Percentiles rank a stretch among this genome's conserved stretches.
These are phyloP conservation scores for Acipenser ruthenus DNA, from an alignment of 2,797 vertebrate species.

Conservation along the genomic window DNA sequence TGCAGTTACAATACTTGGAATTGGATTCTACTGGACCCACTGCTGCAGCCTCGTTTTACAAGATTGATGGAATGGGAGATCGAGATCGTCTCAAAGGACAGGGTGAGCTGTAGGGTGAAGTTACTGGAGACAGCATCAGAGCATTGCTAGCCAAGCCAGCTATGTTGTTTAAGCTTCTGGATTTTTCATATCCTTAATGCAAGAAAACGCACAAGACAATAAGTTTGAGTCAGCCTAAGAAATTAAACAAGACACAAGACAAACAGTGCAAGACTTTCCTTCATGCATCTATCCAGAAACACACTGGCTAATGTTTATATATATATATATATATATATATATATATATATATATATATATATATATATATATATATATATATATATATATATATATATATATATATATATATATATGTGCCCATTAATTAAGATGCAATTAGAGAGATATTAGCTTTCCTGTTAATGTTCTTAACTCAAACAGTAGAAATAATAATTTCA, in stretches of 20 bases:
- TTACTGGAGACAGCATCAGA: constrained; percentile 85
- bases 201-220: constrained; percentile 71
- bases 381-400: too few relatives aligned
- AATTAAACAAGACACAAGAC: constrained; percentile 66
- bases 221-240: constrained; percentile 71
- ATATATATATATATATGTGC: too few relatives aligned
- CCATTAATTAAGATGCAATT: constrained; percentile 9
- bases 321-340: background rate
- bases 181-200: constrained; percentile 92
- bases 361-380: too few relatives aligned
- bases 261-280: constrained; percentile 59
- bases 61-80: constrained; percentile 88
- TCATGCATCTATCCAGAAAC: constrained; percentile 13
- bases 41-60: constrained; percentile 66
- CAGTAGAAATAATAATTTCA: background rate
- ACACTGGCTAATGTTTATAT: too few relatives aligned
- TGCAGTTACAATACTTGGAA: constrained; percentile 43
- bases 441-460: background rate
- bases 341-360: too few relatives aligned
- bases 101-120: constrained; percentile 87
- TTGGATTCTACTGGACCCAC: constrained; percentile 41
- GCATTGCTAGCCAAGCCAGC: constrained; percentile 80
- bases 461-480: constrained; percentile 1
- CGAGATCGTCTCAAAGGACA: constrained; percentile 84
- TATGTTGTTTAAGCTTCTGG: constrained; percentile 95